These are phyloP conservation scores for Cepphus grylle DNA, from an alignment of 2,113 vertebrate species.

Conservation along the genomic window DNA sequence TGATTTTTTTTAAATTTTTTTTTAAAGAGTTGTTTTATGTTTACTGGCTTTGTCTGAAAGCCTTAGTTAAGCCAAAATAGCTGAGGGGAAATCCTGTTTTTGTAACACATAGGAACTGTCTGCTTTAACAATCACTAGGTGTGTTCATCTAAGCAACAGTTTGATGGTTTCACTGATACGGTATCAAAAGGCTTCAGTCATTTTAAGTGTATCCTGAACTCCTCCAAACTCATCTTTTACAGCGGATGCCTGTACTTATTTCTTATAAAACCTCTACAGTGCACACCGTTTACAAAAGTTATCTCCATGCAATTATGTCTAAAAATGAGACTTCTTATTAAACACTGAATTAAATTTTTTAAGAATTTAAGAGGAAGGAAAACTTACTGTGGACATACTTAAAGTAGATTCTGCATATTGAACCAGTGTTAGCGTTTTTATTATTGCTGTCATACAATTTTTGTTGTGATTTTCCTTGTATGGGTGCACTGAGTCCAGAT, in stretches of 20 bases:
- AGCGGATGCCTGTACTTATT: neutral
- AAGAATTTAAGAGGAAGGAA: neutral
- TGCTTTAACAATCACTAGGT: slow-evolving; percentile 37
- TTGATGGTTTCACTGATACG: neutral
- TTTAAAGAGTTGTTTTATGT: neutral
- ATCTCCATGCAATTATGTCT: neutral
- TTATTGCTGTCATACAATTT: neutral
- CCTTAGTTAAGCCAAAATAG: neutral
- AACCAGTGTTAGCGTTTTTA: neutral
- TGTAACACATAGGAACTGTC: neutral
- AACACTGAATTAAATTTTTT: neutral
- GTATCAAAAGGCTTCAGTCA: slow-evolving; percentile 13
- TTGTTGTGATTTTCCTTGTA: neutral
- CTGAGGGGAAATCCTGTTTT: neutral
- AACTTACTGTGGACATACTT: neutral
- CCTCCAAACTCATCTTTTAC: slow-evolving; percentile 23
- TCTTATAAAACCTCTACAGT: neutral
- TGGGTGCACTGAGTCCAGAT: neutral
- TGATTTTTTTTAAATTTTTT: neutral
- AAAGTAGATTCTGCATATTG: neutral
- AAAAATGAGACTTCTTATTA: slow-evolving; percentile 5
- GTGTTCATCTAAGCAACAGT: slow-evolving; percentile 32
- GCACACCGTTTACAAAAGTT: neutral
- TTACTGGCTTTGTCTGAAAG: neutral
- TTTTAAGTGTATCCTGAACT: neutral